Base-by-base conservation (phyloP, 2,888 invertebrate genomes). In the Timandra comae region DNA sequence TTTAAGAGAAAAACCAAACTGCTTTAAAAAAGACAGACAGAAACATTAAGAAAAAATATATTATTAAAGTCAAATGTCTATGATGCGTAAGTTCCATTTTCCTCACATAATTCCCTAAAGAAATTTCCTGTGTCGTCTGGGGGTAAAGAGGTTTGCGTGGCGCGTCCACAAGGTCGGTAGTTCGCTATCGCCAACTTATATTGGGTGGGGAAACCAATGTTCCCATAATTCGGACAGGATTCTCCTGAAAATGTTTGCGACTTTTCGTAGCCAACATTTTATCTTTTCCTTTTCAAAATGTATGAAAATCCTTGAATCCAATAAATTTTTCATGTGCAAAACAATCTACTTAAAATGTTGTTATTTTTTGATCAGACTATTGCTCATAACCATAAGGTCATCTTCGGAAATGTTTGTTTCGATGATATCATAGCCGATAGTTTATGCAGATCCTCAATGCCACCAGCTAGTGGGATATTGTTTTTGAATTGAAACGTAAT, bases 91-190 rank as follows among this genome's bases (percentile, higher is more conserved):
- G n/a, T n/a, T n/a, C n/a, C n/a, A n/a, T n/a, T n/a, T 29, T 33
- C 36, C 29, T 35, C 22, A 38, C 31, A 36, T 46, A 47, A 52
- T 49, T 49, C 43, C 41, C 48, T 38, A 33, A 46, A 38, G 41
- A 44, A 37, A 45, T 51, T 41, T 52, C 44, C 43, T 55, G 32
- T 49, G 45, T 52, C 37, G 35, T 43, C 42, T 39, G 41, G 49
- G 54, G 50, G 48, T 51, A 54, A 58, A 46, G 35, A 41, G 50
- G 52, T 56, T 57, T 56, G 46, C 52, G 53, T 50, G 44, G 46
- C 56, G 56, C 44, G 44, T 36, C 32, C 29, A 52, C 63, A 64
- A 70, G 61, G 63, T 61, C 61, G 56, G 38, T 46, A 19, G 33
- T 31, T 13, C 12, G 11, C 35, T 36, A 38, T 27, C 29, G 29